Evolutionary conservation across 1,140 invertebrate species (phyloP).

Genomic region (Pogonus chalceus): DNA sequence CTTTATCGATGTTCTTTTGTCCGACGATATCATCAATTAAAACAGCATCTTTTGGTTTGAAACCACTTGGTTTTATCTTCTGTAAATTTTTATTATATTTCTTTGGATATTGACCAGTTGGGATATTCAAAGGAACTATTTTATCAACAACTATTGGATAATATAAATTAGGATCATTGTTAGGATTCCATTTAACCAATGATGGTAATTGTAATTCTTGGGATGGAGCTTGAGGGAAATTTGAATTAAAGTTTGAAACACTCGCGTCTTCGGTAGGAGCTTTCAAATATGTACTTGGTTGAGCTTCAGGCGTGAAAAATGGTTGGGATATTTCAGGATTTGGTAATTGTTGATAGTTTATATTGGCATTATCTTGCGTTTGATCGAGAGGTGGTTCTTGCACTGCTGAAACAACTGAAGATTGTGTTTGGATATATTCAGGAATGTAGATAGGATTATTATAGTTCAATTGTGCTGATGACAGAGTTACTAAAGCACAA

Average conservation of each 20-base stretch:
- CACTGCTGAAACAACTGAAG: not conserved
- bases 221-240: constrained; percentile 22
- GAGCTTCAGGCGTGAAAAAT: constrained; percentile 24
- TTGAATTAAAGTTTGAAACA: constrained; percentile 8
- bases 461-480: constrained; percentile 7
- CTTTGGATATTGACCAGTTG: constrained; percentile 29
- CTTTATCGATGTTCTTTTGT: constrained; percentile 28
- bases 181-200: constrained; percentile 28
- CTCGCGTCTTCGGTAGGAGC: constrained; percentile 13
- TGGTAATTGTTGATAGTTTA: constrained; percentile 25
- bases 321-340: constrained; percentile 18
- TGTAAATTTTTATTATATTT: constrained; percentile 31
- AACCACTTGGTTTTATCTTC: constrained; percentile 26
- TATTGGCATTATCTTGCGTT: constrained; percentile 3
- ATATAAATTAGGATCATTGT: constrained; percentile 31
- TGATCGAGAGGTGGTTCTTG: constrained; percentile 7
- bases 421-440: not conserved
- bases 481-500: constrained; percentile 10
- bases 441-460: not conserved
- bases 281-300: constrained; percentile 20
- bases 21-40: constrained; percentile 19
- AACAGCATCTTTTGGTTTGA: constrained; percentile 22
- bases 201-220: constrained; percentile 26
- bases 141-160: constrained; percentile 24
- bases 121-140: constrained; percentile 20